A percentile compares a stretch with the other conserved stretches of the same genome.
Conservation (phyloP, 1,140 invertebrate species). For the Reticulitermes speratus region DNA sequence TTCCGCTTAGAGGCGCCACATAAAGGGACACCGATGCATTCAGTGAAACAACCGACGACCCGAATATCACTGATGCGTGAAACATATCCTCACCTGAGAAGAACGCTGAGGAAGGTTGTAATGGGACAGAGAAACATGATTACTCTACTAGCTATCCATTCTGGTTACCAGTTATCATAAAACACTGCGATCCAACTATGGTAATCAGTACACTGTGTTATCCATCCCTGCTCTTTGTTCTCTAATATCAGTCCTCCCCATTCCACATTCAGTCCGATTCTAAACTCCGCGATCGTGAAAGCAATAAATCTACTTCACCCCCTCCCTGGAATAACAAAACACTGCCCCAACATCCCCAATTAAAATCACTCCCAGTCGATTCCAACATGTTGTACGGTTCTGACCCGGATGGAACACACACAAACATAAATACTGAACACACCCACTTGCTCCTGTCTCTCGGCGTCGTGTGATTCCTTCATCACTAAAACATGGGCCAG, state of each 20-base stretch:
- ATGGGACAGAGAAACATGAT: too few relatives aligned
- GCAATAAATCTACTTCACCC: neutral
- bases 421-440: neutral
- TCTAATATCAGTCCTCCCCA: neutral
- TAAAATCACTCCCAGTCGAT: neutral
- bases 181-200: neutral
- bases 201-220: neutral
- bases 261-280: slow-evolving; percentile 5
- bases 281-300: slow-evolving; percentile 2
- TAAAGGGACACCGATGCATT: too few relatives aligned
- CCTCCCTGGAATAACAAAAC: slow-evolving; percentile 3
- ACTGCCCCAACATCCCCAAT: neutral
- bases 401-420: neutral
- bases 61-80: too few relatives aligned
- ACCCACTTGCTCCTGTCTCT: neutral
- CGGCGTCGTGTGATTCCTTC: neutral
- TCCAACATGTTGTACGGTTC: neutral
- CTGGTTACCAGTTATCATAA: too few relatives aligned
- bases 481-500: neutral
- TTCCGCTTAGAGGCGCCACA: too few relatives aligned
- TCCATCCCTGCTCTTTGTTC: neutral
- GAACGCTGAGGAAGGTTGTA: too few relatives aligned
- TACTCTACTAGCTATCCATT: too few relatives aligned
- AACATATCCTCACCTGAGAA: too few relatives aligned
- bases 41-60: too few relatives aligned